Base-by-base conservation (phyloP, 2,888 invertebrate species). In the Anarsia innoxiella region DNA sequence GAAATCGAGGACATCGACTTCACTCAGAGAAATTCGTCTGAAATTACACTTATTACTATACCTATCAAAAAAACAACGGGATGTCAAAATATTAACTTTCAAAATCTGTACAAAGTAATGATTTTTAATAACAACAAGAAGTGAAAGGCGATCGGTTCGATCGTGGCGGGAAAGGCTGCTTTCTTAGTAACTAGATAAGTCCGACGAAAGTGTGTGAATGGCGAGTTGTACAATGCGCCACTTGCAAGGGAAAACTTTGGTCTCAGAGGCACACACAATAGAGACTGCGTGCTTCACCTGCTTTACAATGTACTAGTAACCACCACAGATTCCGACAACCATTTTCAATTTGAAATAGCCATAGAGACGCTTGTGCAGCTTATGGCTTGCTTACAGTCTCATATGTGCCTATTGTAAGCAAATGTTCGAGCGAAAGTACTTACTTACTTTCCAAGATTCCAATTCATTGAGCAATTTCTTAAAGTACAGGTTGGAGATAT, bases 151-250 rank as follows among this genome's bases (percentile, higher is more conserved):
- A 63, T 70, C 49, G 52, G 46, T 59, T 54, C 55, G 51, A 59
- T 57, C 43, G 54, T 53, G 37, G 49, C 65, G 61, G 59, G 70
- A 75, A 62, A 70, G 67, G 63, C 57, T 58, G 58, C 77, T 76
- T 77, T 77, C 75, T 59, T 67, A 45, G 46, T 71, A 74, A 77
- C 77, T 70, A 75, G 78, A 78, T 74, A 71, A 72, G 68, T 59
- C 53, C 59, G 66, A 78, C 60, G 82, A 82, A 82, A 82, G 82
- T 69, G 74, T 80, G 80, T 66, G 77, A 78, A 71, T 50, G 59
- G 53, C 48, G 46, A 53, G 47, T 50, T 56, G 52, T 49, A 58
- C 63, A 64, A 56, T 62, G 60, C 48, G 53, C 53, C 44, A 53
- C 61, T 60, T 58, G 58, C 44, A 51, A 67, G 68, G 67, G 71